A percentile compares a stretch with the other conserved stretches of the same genome.
Conservation (phyloP, 2,888 invertebrate species). For the Notodromas monacha region DNA sequence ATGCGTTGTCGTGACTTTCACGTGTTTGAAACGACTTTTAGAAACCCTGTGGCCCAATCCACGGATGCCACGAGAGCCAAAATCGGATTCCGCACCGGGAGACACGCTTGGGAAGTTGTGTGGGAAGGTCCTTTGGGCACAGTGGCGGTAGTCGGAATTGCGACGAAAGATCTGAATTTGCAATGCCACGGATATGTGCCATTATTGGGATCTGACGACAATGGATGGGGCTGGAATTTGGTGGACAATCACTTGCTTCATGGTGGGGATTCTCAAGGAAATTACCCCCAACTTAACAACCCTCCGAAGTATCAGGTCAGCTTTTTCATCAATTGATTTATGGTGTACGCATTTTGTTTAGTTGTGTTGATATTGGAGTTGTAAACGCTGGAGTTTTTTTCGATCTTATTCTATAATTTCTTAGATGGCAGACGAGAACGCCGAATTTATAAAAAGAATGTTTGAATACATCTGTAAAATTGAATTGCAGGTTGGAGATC, state of each 20-base stretch:
- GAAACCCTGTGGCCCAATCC: conserved; percentile 92
- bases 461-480: neutral
- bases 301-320: conserved; percentile 81
- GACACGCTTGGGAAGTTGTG: conserved; percentile 90
- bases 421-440: too few relatives aligned
- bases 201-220: conserved; percentile 68
- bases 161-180: conserved; percentile 67
- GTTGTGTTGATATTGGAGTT: neutral
- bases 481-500: conserved; percentile 52
- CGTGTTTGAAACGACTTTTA: too few relatives aligned
- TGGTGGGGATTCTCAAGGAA: conserved; percentile 76
- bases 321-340: conserved; percentile 6
- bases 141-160: conserved; percentile 81
- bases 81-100: conserved; percentile 30
- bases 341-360: neutral
- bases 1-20: too few relatives aligned
- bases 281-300: conserved; percentile 72
- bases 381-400: too few relatives aligned
- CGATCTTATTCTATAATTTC: too few relatives aligned
- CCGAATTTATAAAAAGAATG: too few relatives aligned
- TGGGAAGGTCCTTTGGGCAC: conserved; percentile 96
- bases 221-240: conserved; percentile 98
- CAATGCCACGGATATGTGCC: conserved; percentile 86
- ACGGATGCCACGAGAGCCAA: conserved; percentile 75
- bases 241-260: conserved; percentile 87